A percentile compares a stretch with the other conserved stretches of the same genome.
Conservation (phyloP, 2,113 vertebrate genomes). For the Oryzias curvinotus region DNA sequence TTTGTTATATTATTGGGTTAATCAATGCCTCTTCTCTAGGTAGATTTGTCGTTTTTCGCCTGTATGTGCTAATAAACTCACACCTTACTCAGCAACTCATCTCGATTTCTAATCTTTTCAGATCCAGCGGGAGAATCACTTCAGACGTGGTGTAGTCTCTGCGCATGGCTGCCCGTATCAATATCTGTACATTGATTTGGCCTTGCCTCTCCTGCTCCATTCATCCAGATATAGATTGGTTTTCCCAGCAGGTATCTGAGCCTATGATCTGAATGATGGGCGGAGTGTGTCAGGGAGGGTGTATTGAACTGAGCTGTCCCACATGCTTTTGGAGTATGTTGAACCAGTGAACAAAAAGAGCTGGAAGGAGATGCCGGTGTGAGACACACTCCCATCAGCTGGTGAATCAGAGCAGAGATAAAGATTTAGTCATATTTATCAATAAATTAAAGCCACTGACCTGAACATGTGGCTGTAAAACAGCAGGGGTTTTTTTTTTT, state of each 20-base stretch:
- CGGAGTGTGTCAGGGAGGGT: slow-evolving; percentile 42
- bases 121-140: slow-evolving; percentile 53
- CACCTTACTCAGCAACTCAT: slow-evolving; percentile 76
- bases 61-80: slow-evolving; percentile 36
- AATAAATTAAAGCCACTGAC: too few relatives aligned
- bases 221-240: slow-evolving; percentile 76
- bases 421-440: slow-evolving; percentile 1
- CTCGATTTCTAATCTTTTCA: slow-evolving; percentile 66
- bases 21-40: slow-evolving; percentile 58
- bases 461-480: too few relatives aligned
- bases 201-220: slow-evolving; percentile 66
- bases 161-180: slow-evolving; percentile 69
- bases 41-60: slow-evolving; percentile 60
- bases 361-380: slow-evolving; percentile 10
- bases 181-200: slow-evolving; percentile 78
- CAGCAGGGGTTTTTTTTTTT: too few relatives aligned
- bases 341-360: slow-evolving; percentile 59
- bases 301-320: slow-evolving; percentile 63
- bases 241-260: slow-evolving; percentile 74
- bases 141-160: slow-evolving; percentile 64
- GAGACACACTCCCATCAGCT: slow-evolving; percentile 16
- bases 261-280: slow-evolving; percentile 71
- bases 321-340: slow-evolving; percentile 63
- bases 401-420: slow-evolving; percentile 12
- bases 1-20: slow-evolving; percentile 70